phyloP scores from a whole-genome alignment of 2,113 vertebrate genomes.

The Catagonus wagneri region DNA sequence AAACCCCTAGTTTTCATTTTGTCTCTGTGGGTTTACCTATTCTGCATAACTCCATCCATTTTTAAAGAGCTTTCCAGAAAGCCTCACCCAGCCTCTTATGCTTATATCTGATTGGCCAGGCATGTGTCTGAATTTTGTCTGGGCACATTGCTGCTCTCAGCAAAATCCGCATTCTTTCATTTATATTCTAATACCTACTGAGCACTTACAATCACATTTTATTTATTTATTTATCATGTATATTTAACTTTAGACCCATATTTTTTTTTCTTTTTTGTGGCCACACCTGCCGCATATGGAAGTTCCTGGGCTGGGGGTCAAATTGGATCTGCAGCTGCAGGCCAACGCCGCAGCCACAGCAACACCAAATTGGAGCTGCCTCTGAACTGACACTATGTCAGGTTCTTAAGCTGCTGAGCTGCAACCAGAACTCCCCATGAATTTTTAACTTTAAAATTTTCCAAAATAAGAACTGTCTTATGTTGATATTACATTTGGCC shows the following conservation, averaged over 20 bases:
- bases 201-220: background rate
- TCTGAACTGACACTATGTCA: too few species aligned
- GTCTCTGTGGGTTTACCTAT: background rate
- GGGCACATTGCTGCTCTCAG: background rate
- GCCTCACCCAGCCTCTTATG: background rate
- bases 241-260: too few species aligned
- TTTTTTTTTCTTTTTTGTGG: too few species aligned
- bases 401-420: too few species aligned
- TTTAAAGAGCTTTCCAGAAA: conserved; percentile 49
- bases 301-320: too few species aligned
- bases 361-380: too few species aligned
- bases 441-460: background rate
- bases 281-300: too few species aligned
- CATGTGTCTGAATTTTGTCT: background rate
- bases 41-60: background rate
- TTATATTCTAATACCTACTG: background rate
- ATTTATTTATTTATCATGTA: background rate
- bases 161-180: background rate
- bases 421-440: background rate
- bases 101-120: background rate
- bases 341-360: too few species aligned
- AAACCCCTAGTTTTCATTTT: background rate
- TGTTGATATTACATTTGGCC: background rate
- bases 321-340: too few species aligned
- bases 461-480: background rate